Conservation (phyloP, 2,888 invertebrate species). For the Caenorhabditis sp. region DNA sequence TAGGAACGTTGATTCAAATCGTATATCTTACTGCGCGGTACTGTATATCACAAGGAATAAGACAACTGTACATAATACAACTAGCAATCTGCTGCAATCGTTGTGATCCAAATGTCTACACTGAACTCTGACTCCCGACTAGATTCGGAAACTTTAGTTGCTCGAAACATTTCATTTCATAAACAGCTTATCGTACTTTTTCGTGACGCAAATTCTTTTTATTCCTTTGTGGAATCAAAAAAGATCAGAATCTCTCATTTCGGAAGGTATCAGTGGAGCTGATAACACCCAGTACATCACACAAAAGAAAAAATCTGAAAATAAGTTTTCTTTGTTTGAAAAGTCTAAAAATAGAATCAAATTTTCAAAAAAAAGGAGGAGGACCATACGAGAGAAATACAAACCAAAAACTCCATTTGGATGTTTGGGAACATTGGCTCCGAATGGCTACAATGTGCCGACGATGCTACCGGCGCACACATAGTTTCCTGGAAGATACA, state of each 20-base stretch:
- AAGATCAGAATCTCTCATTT: constrained; percentile 2
- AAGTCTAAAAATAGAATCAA: constrained; percentile 20
- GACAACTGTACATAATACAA: too few species aligned
- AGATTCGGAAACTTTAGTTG: neutral
- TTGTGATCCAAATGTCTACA: neutral
- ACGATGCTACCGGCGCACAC: neutral
- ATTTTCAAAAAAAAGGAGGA: neutral
- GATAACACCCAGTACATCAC: constrained; percentile 14
- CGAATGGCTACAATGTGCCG: constrained; percentile 32
- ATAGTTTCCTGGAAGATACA: constrained; percentile 54
- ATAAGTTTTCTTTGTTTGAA: constrained; percentile 26
- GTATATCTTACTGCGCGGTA: too few species aligned
- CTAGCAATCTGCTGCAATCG: too few species aligned
- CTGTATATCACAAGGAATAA: too few species aligned
- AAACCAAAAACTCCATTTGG: constrained; percentile 2
- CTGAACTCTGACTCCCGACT: neutral
- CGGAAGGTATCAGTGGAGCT: constrained; percentile 1
- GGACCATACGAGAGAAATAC: neutral
- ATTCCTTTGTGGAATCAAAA: constrained; percentile 15
- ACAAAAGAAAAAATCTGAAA: constrained; percentile 18
- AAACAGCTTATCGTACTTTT: neutral
- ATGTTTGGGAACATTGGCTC: constrained; percentile 17
- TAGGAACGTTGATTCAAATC: too few species aligned
- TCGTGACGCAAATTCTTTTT: constrained; percentile 21
- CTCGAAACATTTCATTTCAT: neutral